Evolutionary conservation across 2,888 invertebrate genomes (phyloP).

Genomic region (Nysson spinosus): DNA sequence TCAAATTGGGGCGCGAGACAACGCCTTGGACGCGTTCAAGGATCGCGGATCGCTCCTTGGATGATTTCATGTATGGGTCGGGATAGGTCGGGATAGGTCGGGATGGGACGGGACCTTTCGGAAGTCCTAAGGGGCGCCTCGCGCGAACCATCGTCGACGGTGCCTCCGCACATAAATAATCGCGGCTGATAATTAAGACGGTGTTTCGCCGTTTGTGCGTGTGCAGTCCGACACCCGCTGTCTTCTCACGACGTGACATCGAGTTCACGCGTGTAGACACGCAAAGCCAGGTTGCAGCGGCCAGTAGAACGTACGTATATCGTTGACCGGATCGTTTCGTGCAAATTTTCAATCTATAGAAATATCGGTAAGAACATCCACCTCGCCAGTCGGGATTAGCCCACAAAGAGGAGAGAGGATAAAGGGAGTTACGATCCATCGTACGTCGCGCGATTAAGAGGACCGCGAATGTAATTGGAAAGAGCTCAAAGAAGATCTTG

Average conservation of each 20-base stretch:
- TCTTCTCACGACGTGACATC: constrained; percentile 68
- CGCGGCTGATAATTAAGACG: constrained; percentile 68
- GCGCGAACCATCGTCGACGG: constrained; percentile 2
- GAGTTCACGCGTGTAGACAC: constrained; percentile 62
- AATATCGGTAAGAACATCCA: constrained; percentile 55
- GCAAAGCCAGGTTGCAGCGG: constrained; percentile 52
- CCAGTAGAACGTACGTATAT: constrained; percentile 48
- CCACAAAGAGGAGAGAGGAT: too few species aligned
- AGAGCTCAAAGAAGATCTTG: too few species aligned
- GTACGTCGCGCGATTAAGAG: constrained; percentile 56
- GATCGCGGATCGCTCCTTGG: not conserved
- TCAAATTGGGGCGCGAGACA: too few species aligned
- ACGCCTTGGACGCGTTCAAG: too few species aligned
- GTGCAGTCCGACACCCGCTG: constrained; percentile 67
- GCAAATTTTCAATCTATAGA: too few species aligned
- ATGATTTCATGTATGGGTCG: constrained; percentile 7
- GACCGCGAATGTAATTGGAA: constrained; percentile 53
- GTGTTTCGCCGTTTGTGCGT: constrained; percentile 56
- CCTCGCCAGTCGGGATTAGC: too few species aligned
- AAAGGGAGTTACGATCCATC: too few species aligned
- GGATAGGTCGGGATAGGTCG: constrained; percentile 10
- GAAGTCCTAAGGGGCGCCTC: constrained; percentile 6
- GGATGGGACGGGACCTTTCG: constrained; percentile 5
- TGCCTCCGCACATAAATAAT: constrained; percentile 62
- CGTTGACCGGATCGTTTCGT: too few species aligned